Evolutionary conservation across 2,113 vertebrate species (phyloP).

Genomic region (Chlorodrepanis virens): DNA sequence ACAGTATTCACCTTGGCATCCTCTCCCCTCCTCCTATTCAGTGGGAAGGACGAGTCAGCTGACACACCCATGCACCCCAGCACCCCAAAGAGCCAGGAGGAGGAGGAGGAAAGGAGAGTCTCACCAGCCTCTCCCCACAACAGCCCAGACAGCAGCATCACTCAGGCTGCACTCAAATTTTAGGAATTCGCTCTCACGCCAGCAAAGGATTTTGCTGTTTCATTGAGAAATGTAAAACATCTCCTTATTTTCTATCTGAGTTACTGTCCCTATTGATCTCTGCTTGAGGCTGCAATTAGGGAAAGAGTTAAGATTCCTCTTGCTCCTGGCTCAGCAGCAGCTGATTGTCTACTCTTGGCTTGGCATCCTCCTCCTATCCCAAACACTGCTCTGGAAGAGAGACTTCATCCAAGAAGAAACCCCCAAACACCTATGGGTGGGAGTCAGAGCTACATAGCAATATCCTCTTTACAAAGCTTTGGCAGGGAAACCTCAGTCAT

Average conservation of each 20-base stretch:
- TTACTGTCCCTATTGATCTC: constrained; percentile 31
- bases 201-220: constrained; percentile 49
- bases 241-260: constrained; percentile 22
- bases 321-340: constrained; percentile 24
- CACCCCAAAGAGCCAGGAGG: accelerated
- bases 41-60: accelerated
- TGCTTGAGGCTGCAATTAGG: constrained; percentile 28
- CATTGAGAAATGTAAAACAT: constrained; percentile 57
- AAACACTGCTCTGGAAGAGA: neutral
- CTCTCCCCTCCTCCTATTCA: neutral
- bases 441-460: constrained; percentile 51
- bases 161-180: neutral
- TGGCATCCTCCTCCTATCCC: neutral
- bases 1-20: neutral
- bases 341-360: constrained; percentile 52
- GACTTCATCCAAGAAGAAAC: constrained; percentile 59
- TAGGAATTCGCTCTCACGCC: neutral
- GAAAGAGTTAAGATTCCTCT: constrained; percentile 51
- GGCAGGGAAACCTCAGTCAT: constrained; percentile 53
- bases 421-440: constrained; percentile 68
- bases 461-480: constrained; percentile 68
- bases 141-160: neutral
- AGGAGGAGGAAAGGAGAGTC: neutral
- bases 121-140: neutral
- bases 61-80: accelerated